Conservation (phyloP, 2,888 invertebrate species). For the Agrotis puta region DNA sequence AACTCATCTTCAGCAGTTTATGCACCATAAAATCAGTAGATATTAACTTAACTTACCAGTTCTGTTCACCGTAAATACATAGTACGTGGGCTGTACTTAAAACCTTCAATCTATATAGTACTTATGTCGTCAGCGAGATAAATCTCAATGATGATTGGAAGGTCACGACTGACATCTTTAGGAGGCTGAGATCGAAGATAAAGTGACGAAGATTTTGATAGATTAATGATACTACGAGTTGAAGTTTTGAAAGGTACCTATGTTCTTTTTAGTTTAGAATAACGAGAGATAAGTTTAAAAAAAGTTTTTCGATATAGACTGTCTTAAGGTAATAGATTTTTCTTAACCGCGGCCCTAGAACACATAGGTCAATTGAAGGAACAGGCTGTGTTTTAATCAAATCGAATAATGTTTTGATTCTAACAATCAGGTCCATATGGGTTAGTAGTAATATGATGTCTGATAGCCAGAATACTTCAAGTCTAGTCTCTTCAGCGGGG, state of each 20-base stretch:
- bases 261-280: neutral
- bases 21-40: constrained; percentile 17
- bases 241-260: neutral
- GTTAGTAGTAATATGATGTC: too few relatives aligned
- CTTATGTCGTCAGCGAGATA: constrained; percentile 29
- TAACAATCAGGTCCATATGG: too few relatives aligned
- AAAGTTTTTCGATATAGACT: too few relatives aligned
- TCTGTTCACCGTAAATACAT: constrained; percentile 13
- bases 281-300: too few relatives aligned
- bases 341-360: too few relatives aligned
- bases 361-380: too few relatives aligned
- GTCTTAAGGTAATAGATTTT: too few relatives aligned
- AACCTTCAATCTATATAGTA: constrained; percentile 15
- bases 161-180: neutral
- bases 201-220: neutral
- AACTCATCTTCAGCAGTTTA: constrained; percentile 38
- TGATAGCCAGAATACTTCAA: too few relatives aligned
- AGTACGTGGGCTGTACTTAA: constrained; percentile 28
- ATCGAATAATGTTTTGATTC: too few relatives aligned
- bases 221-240: neutral
- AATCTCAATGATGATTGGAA: constrained; percentile 21
- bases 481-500: too few relatives aligned
- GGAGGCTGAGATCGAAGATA: neutral
- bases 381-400: too few relatives aligned
- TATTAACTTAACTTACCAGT: constrained; percentile 3